Evolutionary conservation across 2,888 invertebrate genomes (phyloP), one percentile per base, ranked within the genome.

Genomic region (Alentia gelatinosa): DNA sequence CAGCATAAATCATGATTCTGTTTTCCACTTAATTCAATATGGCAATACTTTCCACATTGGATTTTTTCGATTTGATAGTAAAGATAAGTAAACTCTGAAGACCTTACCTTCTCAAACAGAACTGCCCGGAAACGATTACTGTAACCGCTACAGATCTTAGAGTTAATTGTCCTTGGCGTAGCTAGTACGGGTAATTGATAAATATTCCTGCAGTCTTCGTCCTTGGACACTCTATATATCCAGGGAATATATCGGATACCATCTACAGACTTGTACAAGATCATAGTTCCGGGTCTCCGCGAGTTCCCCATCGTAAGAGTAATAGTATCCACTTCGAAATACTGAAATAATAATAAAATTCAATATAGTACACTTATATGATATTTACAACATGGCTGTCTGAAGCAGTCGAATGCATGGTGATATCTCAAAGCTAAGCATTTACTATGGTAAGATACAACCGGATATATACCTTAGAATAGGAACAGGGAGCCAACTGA

Each of bases 141-240:
- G 86, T 93, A 94, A n/a, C 90, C 47, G 33, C 90, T 74, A 83
- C 94, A 94, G 33, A 94, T 91, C 19, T 84, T 91, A 12, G 92
- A 92, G 1, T 89, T 74, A 1, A 91, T 26, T n/a, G 89, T 37
- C 1, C 50, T 68, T 26, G 94, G 94, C 0, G 86, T 75, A n/a
- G 84, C 79, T 35, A 83, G 50, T 15, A 92, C 56, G 3, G 91
- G 89, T 0, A 91, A 39, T 9, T 89, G 79, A 91, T 93, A 94
- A n/a, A 92, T 86, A 26, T 47, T 74, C 5, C 74, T 79, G 84
- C 94, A 94, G 30, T 93, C 92, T 15, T 84, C 86, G 26, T 91
- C 91, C 19, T 35, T 68, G 0, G 93, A 91, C 0, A 94, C 94
- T 42, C 91, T 90, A 91, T 94, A 94, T n/a, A 93, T 91, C 94